Conservation (phyloP, 2,113 vertebrate genomes). For the Melanostigma gelatinosum region DNA sequence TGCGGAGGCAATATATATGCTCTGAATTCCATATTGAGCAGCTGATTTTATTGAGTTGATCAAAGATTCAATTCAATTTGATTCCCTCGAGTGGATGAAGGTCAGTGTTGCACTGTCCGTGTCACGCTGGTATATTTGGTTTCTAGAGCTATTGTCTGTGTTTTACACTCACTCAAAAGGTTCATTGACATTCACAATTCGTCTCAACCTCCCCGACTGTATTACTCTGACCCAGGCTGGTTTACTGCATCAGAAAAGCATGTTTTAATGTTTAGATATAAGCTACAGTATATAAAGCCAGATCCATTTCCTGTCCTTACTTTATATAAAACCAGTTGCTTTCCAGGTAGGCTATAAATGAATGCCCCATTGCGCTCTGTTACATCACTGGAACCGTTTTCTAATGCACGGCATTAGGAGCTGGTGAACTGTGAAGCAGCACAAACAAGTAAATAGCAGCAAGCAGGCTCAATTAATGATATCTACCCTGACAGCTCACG, state of each 20-base stretch:
- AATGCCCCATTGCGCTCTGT: slow-evolving; percentile 30
- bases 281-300: neutral
- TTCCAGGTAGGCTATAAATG: slow-evolving; percentile 40
- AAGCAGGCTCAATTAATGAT: slow-evolving; percentile 57
- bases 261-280: neutral
- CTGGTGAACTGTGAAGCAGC: slow-evolving; percentile 20
- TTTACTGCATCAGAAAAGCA: neutral
- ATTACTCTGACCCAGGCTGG: neutral
- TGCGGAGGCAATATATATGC: too few relatives aligned
- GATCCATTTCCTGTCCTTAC: neutral
- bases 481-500: slow-evolving; percentile 47
- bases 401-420: slow-evolving; percentile 37
- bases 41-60: neutral
- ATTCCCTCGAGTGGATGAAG: neutral
- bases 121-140: neutral
- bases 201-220: neutral
- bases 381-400: slow-evolving; percentile 47
- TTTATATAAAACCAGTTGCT: slow-evolving; percentile 21
- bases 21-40: neutral
- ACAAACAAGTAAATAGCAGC: slow-evolving; percentile 67
- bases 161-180: slow-evolving; percentile 2
- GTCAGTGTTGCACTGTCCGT: neutral
- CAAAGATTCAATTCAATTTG: neutral
- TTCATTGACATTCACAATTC: neutral
- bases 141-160: neutral